These are phyloP conservation scores for Holothuria glaberrima DNA, from an alignment of 35 echinoderm and acorn worm species.

Conservation along the genomic window DNA sequence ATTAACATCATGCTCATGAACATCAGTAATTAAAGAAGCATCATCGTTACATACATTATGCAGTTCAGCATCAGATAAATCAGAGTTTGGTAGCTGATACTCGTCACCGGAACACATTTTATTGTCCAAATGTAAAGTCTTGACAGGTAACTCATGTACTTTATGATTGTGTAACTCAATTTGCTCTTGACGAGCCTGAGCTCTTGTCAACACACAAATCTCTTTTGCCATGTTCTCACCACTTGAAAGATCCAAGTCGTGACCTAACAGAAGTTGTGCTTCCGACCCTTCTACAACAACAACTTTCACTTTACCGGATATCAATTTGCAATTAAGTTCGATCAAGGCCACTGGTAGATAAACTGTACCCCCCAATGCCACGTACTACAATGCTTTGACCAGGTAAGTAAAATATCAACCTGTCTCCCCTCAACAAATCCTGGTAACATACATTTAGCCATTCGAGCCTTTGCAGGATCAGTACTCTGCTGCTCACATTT, in stretches of 20 bases:
- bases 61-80: neutral
- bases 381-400: slow-evolving; percentile 3
- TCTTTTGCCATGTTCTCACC: slow-evolving; percentile 25
- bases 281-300: slow-evolving; percentile 17
- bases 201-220: slow-evolving; percentile 16
- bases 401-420: neutral
- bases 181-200: slow-evolving; percentile 1
- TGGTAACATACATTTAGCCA: slow-evolving; percentile 14
- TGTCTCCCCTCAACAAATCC: slow-evolving; percentile 13
- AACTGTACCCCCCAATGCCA: neutral
- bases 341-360: slow-evolving; percentile 18
- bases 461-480: slow-evolving; percentile 22
- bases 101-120: neutral
- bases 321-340: slow-evolving; percentile 8
- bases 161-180: neutral
- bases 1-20: too few relatives aligned
- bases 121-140: neutral
- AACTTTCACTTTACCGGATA: slow-evolving; percentile 17
- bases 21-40: too few relatives aligned
- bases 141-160: neutral
- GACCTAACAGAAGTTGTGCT: neutral
- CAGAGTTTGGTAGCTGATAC: neutral
- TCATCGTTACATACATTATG: neutral
- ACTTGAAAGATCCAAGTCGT: slow-evolving; percentile 27
- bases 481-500: neutral